phyloP scores from a whole-genome alignment of 2,888 invertebrate genomes.

The Nomada lathburiana region DNA sequence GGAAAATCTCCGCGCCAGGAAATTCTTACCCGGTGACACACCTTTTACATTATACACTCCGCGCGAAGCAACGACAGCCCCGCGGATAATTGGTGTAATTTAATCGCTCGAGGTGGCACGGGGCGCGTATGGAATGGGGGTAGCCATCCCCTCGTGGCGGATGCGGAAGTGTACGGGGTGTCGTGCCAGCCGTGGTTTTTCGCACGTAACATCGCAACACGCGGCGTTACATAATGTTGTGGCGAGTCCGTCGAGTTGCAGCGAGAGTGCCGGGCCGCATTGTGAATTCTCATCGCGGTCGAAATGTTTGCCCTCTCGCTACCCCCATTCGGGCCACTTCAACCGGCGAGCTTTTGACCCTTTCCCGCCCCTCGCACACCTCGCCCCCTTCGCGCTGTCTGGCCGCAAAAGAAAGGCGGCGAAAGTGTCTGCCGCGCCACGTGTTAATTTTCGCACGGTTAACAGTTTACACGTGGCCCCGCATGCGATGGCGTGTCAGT shows the following conservation, averaged over 20 bases:
- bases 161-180: conserved; percentile 29
- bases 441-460: conserved; percentile 56
- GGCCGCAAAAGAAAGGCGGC: conserved; percentile 40
- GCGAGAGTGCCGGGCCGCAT: conserved; percentile 53
- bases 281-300: conserved; percentile 68
- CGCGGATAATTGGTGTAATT: conserved; percentile 17
- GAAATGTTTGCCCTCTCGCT: conserved; percentile 65
- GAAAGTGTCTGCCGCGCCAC: conserved; percentile 36
- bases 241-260: conserved; percentile 46
- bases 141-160: conserved; percentile 9
- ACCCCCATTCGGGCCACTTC: conserved; percentile 25
- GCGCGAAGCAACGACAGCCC: no score
- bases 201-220: conserved; percentile 40
- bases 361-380: conserved; percentile 40
- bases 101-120: background rate
- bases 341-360: conserved; percentile 45
- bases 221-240: conserved; percentile 62
- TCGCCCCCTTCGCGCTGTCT: background rate
- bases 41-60: no score
- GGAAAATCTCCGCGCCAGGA: background rate
- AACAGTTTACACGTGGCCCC: conserved; percentile 18
- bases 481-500: background rate
- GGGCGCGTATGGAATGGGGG: background rate
- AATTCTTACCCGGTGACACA: background rate
- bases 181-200: conserved; percentile 48